phyloP scores from a whole-genome alignment of 2,797 vertebrate genomes.

The Masticophis lateralis region DNA sequence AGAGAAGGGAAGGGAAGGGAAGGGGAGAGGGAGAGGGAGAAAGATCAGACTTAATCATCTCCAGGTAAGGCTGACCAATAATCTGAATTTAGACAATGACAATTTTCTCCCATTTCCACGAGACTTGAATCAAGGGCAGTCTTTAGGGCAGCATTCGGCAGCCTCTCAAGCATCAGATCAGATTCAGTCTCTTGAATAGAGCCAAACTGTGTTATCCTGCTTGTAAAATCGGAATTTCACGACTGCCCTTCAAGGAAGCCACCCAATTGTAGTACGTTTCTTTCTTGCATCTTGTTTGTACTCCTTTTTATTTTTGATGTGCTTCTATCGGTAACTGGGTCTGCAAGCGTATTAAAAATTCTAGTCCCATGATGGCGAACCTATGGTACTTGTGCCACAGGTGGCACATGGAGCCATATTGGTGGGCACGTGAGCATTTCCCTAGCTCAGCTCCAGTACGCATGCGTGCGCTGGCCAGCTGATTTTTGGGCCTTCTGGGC shows the following conservation, averaged over 20 bases:
- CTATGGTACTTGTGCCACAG: too few relatives aligned
- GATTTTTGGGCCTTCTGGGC: too few relatives aligned
- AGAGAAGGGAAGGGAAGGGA: too few relatives aligned
- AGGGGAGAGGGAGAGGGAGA: too few relatives aligned
- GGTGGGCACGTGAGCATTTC: too few relatives aligned
- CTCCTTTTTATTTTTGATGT: background rate
- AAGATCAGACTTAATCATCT: background rate
- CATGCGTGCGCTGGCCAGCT: too few relatives aligned
- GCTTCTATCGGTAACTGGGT: background rate
- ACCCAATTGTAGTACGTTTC: background rate
- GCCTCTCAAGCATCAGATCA: background rate
- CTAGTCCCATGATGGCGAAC: too few relatives aligned
- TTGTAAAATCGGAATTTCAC: background rate
- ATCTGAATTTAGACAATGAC: background rate
- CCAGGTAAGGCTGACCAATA: background rate
- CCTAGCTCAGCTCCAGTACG: too few relatives aligned
- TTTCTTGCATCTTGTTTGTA: background rate
- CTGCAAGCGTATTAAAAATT: background rate
- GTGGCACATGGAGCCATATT: too few relatives aligned
- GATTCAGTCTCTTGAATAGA: background rate
- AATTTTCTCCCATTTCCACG: background rate
- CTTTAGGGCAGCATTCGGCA: background rate
- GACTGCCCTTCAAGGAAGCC: background rate
- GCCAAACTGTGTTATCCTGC: background rate
- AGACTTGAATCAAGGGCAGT: background rate